Evolutionary conservation across 2,797 vertebrate species (phyloP), one percentile per base, ranked within the genome.

Genomic region (Anguilla pacifica): DNA sequence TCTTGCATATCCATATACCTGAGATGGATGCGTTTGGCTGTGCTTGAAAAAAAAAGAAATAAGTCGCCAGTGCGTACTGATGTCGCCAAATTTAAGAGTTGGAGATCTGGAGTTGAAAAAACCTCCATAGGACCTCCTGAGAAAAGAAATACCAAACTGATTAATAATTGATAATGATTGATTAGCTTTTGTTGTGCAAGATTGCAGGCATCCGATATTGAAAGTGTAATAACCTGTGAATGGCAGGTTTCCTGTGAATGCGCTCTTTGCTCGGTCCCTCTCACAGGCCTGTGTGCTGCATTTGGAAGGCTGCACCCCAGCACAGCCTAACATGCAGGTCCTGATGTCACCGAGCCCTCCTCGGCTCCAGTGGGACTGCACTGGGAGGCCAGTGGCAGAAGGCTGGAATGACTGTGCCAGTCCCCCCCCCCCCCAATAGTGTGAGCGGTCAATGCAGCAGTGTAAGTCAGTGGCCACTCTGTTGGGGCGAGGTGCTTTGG

Each of bases 301-400:
- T 39, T 4, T 31, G 19, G 17, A 74, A 39, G 70, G 70, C 31
- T 28, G 43, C 83, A 9, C 28, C 28, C n/a, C n/a, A 13, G 81
- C 39, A 7, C 17, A 49, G 87, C 43, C 86, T 10, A 4, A 51
- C 31, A 82, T 2, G 64, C 91, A 91, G 89, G 91, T 92, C 92
- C 89, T 87, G 90, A 91, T 91, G 93, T 93, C 88, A 90, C 77
- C 57, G 61, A 88, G 89, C 90, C 85, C 88, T 87, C 13, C 39
- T 81, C 25, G 9, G 17, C 39, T 22, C 35, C 31, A 9, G 64
- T 67, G 64, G 22, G n/a, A 28, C 64, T 3, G 67, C 4, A n/a
- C 22, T 2, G 67, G 67, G 25, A 3, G 0, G n/a, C 22, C 64
- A 13, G 35, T 79, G 74, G 39, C 35, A 22, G 35, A 6, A 79